phyloP scores from a whole-genome alignment of 2,888 invertebrate genomes.

The Miltochrista miniata region DNA sequence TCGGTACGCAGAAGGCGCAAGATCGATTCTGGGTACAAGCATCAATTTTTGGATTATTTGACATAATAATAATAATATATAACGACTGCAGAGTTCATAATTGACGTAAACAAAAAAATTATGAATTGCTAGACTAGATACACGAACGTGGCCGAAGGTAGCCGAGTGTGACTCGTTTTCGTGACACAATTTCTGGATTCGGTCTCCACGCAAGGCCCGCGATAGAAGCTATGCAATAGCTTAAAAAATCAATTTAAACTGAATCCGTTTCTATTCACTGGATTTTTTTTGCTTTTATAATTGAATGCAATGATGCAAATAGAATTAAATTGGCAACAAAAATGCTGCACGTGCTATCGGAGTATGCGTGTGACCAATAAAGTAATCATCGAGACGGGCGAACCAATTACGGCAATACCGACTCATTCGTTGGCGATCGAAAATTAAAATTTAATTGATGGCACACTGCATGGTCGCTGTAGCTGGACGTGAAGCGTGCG shows the following conservation, averaged over 20 bases:
- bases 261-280: slow-evolving; percentile 7
- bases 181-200: no score
- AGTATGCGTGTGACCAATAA: slow-evolving; percentile 73
- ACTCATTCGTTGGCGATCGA: slow-evolving; percentile 68
- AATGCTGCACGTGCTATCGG: slow-evolving; percentile 53
- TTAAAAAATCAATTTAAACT: background rate
- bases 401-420: slow-evolving; percentile 70
- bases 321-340: slow-evolving; percentile 59
- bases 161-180: no score
- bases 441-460: slow-evolving; percentile 80
- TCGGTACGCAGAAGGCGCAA: no score
- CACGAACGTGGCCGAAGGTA: no score
- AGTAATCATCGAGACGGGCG: slow-evolving; percentile 71
- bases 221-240: slow-evolving; percentile 20
- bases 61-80: no score
- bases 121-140: no score
- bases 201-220: no score
- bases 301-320: slow-evolving; percentile 42
- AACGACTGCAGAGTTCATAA: no score
- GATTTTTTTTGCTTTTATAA: slow-evolving; percentile 41
- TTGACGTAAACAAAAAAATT: no score
- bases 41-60: no score
- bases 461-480: slow-evolving; percentile 46
- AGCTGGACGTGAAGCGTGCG: slow-evolving; percentile 42
- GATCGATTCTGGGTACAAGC: no score